Percentiles rank a stretch among this genome's conserved stretches.
These are phyloP conservation scores for Chloroceryle amazona DNA, from an alignment of 2,797 vertebrate genomes.

Conservation along the genomic window DNA sequence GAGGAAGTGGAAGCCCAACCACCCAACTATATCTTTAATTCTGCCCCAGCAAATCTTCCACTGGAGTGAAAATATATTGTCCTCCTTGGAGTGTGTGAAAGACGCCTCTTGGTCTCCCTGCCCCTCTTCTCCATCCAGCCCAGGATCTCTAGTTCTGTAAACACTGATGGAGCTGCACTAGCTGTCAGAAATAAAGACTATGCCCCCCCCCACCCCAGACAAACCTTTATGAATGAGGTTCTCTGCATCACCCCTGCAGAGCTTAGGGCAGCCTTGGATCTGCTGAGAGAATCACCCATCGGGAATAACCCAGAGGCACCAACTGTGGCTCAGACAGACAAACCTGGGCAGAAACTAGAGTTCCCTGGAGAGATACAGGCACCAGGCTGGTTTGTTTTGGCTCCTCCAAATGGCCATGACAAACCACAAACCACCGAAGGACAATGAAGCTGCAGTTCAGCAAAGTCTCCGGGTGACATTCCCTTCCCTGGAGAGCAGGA, in stretches of 20 bases:
- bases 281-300: neutral
- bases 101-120: neutral
- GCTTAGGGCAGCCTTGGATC: neutral
- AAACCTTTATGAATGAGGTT: neutral
- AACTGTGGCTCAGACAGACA: neutral
- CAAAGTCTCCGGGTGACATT: neutral
- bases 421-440: neutral
- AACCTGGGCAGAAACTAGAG: neutral
- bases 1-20: neutral
- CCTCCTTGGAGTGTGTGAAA: fast-evolving
- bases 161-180: neutral
- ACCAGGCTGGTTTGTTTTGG: neutral
- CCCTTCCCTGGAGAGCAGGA: neutral
- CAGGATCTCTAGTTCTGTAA: neutral
- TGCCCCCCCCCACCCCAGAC: neutral
- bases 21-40: neutral
- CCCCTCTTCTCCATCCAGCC: neutral
- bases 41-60: neutral
- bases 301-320: neutral
- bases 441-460: neutral
- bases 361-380: neutral
- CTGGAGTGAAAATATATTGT: neutral
- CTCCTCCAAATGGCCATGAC: neutral
- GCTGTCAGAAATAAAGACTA: neutral
- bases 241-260: neutral